A percentile compares a stretch with the other conserved stretches of the same genome.
Evolutionary conservation across 2,113 vertebrate species (phyloP).

Genomic region (Lepus americanus): DNA sequence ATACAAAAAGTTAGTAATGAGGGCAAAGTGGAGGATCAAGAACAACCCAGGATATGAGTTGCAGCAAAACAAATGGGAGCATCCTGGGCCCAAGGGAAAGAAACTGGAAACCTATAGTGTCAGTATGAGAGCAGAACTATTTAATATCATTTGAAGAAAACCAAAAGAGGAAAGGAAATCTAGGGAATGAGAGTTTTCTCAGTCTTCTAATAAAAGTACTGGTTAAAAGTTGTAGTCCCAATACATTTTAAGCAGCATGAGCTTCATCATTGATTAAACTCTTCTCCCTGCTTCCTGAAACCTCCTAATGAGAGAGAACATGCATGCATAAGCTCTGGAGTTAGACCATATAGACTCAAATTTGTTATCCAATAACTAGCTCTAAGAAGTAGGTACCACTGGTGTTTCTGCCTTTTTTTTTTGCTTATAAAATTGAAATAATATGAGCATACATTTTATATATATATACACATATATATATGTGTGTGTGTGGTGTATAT

Average conservation of each 20-base stretch:
- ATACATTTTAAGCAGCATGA: background rate
- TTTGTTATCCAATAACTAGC: background rate
- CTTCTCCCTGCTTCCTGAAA: background rate
- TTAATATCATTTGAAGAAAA: background rate
- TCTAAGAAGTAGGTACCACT: background rate
- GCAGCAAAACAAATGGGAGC: background rate
- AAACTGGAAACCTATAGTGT: rapidly evolving
- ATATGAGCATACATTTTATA: background rate
- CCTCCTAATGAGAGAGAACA: background rate
- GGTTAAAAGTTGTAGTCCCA: background rate
- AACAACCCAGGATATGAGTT: background rate
- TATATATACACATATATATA: background rate
- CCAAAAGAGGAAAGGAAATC: background rate
- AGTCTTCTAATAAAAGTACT: background rate
- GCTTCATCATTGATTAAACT: background rate
- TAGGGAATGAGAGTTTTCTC: background rate
- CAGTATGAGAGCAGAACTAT: rapidly evolving
- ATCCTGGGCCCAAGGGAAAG: background rate
- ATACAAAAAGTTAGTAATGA: background rate
- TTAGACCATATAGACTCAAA: background rate
- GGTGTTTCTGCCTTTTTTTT: background rate
- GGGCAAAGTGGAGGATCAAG: background rate
- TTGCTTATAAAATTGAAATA: background rate
- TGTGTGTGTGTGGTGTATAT: background rate
- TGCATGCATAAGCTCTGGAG: background rate